Conservation (phyloP, 2,797 vertebrate genomes). For the Aplochiton taeniatus region DNA sequence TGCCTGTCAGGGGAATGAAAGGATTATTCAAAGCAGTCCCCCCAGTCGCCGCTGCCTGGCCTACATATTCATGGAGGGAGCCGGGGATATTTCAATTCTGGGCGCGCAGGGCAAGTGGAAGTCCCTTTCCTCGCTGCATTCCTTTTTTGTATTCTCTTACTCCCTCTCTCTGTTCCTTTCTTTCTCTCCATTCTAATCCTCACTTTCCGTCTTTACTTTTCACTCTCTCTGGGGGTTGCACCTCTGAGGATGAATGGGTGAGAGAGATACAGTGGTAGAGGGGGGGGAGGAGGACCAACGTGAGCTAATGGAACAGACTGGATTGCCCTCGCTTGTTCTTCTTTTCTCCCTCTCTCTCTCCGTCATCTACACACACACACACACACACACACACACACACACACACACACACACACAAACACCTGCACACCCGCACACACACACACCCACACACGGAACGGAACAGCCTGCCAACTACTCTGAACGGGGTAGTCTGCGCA, state of each 20-base stretch:
- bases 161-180: background rate
- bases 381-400: too few species aligned
- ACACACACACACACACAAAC: too few species aligned
- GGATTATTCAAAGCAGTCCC: slow-evolving; percentile 35
- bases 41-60: slow-evolving; percentile 11
- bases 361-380: slow-evolving; percentile 43
- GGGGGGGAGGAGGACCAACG: background rate
- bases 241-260: background rate
- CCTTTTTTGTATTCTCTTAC: background rate
- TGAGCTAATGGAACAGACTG: slow-evolving; percentile 24
- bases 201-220: background rate
- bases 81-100: slow-evolving; percentile 40
- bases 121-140: background rate
- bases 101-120: slow-evolving; percentile 19
- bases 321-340: background rate
- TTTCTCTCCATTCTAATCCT: background rate
- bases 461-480: too few species aligned
- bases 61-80: slow-evolving; percentile 35
- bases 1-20: slow-evolving; percentile 34
- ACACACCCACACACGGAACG: too few species aligned
- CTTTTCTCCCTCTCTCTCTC: slow-evolving; percentile 28
- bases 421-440: too few species aligned
- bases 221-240: background rate
- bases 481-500: too few species aligned
- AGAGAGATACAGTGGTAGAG: background rate